Base-by-base conservation (phyloP, 2,888 invertebrate species). In the Tineola bisselliella region DNA sequence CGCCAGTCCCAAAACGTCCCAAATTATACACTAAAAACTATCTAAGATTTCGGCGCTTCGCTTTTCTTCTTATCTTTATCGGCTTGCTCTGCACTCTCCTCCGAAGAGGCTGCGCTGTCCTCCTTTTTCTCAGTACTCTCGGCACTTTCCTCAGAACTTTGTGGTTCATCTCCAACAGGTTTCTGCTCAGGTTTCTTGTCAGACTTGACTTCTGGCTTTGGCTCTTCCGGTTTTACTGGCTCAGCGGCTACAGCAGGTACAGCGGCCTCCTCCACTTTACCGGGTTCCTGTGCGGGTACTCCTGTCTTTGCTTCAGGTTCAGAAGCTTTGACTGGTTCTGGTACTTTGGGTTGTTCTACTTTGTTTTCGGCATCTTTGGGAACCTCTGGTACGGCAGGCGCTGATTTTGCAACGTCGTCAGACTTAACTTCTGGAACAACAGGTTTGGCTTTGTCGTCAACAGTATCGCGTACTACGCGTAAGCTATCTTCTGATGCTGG, bases 401-500 rank as follows among this genome's bases (percentile, higher is more conserved):
- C 68, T 58, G 68, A 69, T n/a, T 69, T 62, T 8, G 66, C 67
- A 61, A 71, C 72, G 19, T 64, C 66, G 63, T 69, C 69, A 63
- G 61, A 61, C 65, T 66, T 64, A 63, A 60, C 31, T 62, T 54
- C 64, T 62, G 17, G 64, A 64, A 66, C 66, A 59, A 64, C 44
- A 11, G 63, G 71, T 62, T 74, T 74, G 15, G 74, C 68, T 60
- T 82, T 71, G 61, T 77, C 81, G 61, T 76, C 78, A 19, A 78
- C 73, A 8, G 83, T 79, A 59, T 81, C 84, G 44, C 87, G 81
- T 15, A 82, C 73, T 62, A 84, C 79, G 43, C 83, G 72, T 13
- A 76, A 67, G 48, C 68, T 68, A 15, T 81, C 81, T 30, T 77
- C 77, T 60, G 65, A 8, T 58, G 65, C 2, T 17, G 33, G 5